These are phyloP conservation scores for Casuarius casuarius DNA, from an alignment of 2,113 vertebrate species.

Conservation along the genomic window DNA sequence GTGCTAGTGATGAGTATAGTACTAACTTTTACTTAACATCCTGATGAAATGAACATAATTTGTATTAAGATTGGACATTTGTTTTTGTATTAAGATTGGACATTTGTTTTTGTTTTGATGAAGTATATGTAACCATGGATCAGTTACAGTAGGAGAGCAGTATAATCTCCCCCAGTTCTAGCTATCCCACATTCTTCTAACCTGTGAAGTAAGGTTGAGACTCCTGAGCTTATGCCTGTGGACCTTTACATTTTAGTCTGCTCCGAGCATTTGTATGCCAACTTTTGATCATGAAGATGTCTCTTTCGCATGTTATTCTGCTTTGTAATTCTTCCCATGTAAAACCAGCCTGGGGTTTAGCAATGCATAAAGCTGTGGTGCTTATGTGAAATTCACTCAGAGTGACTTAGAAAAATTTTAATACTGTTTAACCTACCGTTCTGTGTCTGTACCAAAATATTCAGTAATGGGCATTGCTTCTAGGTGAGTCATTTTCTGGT, in stretches of 20 bases:
- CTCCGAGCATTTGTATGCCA: background rate
- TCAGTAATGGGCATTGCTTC: background rate
- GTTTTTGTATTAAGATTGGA: slow-evolving; percentile 33
- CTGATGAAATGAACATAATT: background rate
- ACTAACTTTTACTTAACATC: background rate
- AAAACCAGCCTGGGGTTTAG: background rate
- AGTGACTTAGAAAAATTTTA: background rate
- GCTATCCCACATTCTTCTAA: background rate
- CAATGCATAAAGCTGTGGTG: background rate
- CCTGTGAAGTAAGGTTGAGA: background rate
- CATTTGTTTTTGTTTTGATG: slow-evolving; percentile 10
- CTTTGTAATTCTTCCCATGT: background rate
- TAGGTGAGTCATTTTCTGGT: background rate
- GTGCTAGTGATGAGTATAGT: background rate
- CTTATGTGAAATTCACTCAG: background rate
- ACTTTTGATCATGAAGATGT: background rate
- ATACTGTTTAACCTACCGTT: background rate
- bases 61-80: slow-evolving; percentile 31
- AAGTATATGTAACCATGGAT: background rate
- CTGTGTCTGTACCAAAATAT: background rate
- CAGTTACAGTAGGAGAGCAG: background rate
- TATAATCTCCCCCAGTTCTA: background rate
- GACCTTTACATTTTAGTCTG: background rate
- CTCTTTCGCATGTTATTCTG: background rate
- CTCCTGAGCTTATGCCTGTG: background rate